Evolutionary conservation across 2,113 vertebrate species (phyloP).

Genomic region (Hemichromis elongatus): DNA sequence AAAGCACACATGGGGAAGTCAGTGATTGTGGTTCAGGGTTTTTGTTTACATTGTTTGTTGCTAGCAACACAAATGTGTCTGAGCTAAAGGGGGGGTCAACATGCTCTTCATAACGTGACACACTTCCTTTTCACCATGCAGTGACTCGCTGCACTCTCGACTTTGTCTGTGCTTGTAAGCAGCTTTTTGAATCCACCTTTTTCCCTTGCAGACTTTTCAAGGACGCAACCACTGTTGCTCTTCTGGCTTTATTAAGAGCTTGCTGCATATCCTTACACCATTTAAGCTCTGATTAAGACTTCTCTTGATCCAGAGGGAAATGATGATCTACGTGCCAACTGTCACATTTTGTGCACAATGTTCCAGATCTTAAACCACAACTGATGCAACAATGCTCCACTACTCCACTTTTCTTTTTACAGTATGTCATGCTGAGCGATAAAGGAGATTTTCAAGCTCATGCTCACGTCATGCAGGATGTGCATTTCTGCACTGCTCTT

Average conservation of each 20-base stretch:
- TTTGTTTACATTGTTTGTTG: background rate
- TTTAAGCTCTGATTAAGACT: background rate
- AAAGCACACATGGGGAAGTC: background rate
- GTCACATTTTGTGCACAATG: background rate
- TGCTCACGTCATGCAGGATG: background rate
- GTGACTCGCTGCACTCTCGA: background rate
- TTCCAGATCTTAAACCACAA: background rate
- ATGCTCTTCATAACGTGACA: background rate
- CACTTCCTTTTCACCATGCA: background rate
- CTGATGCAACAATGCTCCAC: background rate
- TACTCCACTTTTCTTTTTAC: background rate
- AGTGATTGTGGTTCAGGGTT: background rate
- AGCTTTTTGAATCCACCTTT: background rate
- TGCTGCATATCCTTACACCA: background rate
- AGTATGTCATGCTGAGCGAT: background rate
- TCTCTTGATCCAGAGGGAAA: background rate
- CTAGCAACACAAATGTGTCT: background rate
- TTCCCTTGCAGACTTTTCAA: background rate
- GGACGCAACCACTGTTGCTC: background rate
- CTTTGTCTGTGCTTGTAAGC: background rate
- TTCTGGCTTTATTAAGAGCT: background rate
- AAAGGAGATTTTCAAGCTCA: background rate
- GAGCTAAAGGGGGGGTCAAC: background rate
- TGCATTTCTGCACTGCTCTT: background rate
- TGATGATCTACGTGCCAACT: background rate